A percentile compares a stretch with the other conserved stretches of the same genome.
These are phyloP conservation scores for Cephalopachus bancanus DNA, from an alignment of 2,797 vertebrate species.

Conservation along the genomic window DNA sequence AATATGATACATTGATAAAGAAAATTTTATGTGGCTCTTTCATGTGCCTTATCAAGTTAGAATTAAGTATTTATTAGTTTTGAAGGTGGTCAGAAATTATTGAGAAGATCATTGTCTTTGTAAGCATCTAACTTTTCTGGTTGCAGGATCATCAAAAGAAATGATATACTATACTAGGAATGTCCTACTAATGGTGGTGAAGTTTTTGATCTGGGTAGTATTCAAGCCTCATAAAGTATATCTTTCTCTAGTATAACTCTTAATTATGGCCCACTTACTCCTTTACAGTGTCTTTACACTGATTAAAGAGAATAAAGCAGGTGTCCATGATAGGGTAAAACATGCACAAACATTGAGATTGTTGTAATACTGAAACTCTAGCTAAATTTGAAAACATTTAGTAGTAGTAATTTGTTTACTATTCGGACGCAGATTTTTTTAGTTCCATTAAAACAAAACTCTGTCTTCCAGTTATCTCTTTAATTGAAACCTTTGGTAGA, in stretches of 20 bases:
- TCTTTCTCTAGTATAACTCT: conserved; percentile 59
- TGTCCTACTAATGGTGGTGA: not conserved
- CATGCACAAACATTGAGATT: not conserved
- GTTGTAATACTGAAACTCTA: not conserved
- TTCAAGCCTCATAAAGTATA: conserved; percentile 54
- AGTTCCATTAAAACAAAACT: not conserved
- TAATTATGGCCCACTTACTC: conserved; percentile 65
- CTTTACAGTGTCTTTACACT: conserved; percentile 30
- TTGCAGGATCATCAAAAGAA: conserved; percentile 46
- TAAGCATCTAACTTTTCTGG: conserved; percentile 17
- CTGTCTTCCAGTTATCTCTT: not conserved
- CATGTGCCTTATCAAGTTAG: not conserved
- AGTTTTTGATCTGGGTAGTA: conserved; percentile 64
- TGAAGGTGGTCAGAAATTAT: conserved; percentile 33
- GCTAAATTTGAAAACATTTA: conserved; percentile 41
- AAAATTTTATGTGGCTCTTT: conserved; percentile 47
- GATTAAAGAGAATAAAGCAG: conserved; percentile 73
- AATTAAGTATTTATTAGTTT: conserved; percentile 46
- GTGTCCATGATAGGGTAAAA: not conserved
- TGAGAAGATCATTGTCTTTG: conserved; percentile 4
- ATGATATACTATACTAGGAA: not conserved
- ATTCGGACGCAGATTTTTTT: conserved; percentile 56
- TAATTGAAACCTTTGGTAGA: not conserved
- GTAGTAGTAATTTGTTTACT: conserved; percentile 52
- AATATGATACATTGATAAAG: not conserved